These are phyloP conservation scores for Drosophila borealis DNA, from an alignment of 2,888 invertebrate genomes.

Conservation along the genomic window DNA sequence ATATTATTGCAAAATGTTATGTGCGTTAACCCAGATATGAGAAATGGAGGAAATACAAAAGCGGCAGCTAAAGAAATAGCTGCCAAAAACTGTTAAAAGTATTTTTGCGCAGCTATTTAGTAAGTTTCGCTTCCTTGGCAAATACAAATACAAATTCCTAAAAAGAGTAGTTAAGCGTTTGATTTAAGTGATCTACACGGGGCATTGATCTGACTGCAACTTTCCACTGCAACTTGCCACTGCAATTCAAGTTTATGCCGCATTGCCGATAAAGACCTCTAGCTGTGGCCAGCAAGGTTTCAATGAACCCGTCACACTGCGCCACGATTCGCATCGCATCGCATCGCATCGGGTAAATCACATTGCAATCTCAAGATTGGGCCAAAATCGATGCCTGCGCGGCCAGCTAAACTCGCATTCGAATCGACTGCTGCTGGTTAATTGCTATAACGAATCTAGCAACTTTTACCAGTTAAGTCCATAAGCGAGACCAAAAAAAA, in stretches of 20 bases:
- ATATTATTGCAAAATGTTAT: conserved; percentile 16
- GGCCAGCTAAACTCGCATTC: conserved; percentile 23
- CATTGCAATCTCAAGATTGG: conserved; percentile 35
- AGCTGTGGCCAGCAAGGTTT: conserved; percentile 52
- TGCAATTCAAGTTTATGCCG: conserved; percentile 71
- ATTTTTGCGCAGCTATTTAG: background rate
- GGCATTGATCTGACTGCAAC: conserved; percentile 65
- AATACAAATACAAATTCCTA: conserved; percentile 4
- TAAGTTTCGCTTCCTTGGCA: background rate
- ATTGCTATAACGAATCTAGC: conserved; percentile 80
- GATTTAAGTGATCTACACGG: conserved; percentile 37
- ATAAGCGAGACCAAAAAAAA: conserved; percentile 45
- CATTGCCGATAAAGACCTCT: conserved; percentile 63
- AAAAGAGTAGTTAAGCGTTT: conserved; percentile 8
- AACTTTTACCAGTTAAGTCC: conserved; percentile 72
- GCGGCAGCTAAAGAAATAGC: background rate
- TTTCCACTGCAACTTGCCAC: conserved; percentile 66
- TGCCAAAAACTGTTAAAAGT: background rate
- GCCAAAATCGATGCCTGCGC: conserved; percentile 44
- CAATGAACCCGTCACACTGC: conserved; percentile 66
- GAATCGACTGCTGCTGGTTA: conserved; percentile 50
- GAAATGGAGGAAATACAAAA: background rate
- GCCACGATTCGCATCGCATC: conserved; percentile 26
- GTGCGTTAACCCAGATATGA: conserved; percentile 16
- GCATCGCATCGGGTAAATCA: conserved; percentile 28